Evolutionary conservation across 2,888 invertebrate species (phyloP), one percentile per base, ranked within the genome.

Genomic region (Geophilus truncorum): DNA sequence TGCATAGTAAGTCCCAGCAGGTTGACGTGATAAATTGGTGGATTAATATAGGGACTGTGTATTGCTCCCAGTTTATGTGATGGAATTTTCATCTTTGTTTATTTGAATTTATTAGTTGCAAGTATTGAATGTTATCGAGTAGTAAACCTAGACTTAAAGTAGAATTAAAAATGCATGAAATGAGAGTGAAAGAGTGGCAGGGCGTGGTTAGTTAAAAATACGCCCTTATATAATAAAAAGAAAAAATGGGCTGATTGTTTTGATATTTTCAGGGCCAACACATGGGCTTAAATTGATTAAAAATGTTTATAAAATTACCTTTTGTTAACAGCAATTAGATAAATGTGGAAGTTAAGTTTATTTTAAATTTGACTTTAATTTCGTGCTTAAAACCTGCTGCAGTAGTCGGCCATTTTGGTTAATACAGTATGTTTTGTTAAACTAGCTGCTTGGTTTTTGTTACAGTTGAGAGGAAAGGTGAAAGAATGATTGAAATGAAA

Each of bases 121-220:
- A n/a, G 15, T 12, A 40, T 40, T 40, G 7, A n/a, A 15, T 40
- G 40, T 0, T 40, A 40, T 40, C 40, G 10, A 40, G n/a, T 0
- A 10, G 5, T 5, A 1, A 18, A n/a, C 18, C n/a, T n/a, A 18
- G 18, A n/a, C 18, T 18, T n/a, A 51, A 45, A 51, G 21, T 51
- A 25, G n/a, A n/a, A 70, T 70, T 10, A 45, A 45, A 45, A 45
- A 9, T 45, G 45, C 12, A 45, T n/a, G 70, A 70, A 70, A 70
- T 10, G 12, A 62, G 28, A 70, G 12, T 70, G 12, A 23, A 28
- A 5, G 28, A 25, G 25, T 70, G 70, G 70, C 70, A 70, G 70
- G 70, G 70, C 70, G 70, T 70, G 70, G 70, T 70, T n/a, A 70
- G 28, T 70, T 70, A 70, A 25, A 70, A 70, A 25, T 28, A 51